phyloP scores from a whole-genome alignment of 2,113 vertebrate genomes.

The Sorex fumeus region DNA sequence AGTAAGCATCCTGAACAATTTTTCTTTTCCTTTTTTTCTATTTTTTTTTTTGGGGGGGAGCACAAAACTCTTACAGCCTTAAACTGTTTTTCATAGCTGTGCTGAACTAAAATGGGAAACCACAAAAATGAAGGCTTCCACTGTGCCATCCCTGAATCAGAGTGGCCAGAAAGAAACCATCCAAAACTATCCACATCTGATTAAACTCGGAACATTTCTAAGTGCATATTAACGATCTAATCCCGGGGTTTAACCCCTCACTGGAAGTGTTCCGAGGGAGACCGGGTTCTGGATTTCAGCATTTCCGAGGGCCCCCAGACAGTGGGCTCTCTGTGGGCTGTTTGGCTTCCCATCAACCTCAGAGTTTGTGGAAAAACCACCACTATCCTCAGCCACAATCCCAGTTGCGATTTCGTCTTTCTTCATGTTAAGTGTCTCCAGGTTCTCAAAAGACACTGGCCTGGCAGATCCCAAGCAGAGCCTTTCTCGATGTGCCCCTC shows the following conservation, averaged over 20 bases:
- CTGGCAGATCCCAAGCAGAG: background rate
- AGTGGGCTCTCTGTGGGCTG: background rate
- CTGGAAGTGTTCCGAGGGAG: slow-evolving; percentile 26
- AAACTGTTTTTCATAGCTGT: slow-evolving; percentile 79
- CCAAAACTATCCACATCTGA: slow-evolving; percentile 29
- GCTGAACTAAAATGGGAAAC: slow-evolving; percentile 80
- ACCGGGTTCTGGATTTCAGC: background rate
- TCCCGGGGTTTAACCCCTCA: background rate
- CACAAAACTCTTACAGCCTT: slow-evolving; percentile 73
- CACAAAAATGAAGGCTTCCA: slow-evolving; percentile 83
- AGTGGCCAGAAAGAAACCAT: slow-evolving; percentile 58
- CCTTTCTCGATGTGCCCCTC: background rate
- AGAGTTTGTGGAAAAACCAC: slow-evolving; percentile 41
- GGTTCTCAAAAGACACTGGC: slow-evolving; percentile 1
- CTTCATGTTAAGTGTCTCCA: background rate
- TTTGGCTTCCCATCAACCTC: background rate
- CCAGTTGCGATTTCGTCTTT: background rate
- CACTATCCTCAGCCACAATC: background rate
- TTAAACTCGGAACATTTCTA: slow-evolving; percentile 38
- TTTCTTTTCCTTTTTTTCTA: background rate
- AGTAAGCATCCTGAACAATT: slow-evolving; percentile 38
- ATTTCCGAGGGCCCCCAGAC: too few relatives aligned
- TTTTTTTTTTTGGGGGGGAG: background rate
- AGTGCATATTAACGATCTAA: slow-evolving; percentile 58
- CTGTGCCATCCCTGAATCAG: slow-evolving; percentile 47